These are phyloP conservation scores for Pseudobourletiella spinata DNA, from an alignment of 1,140 invertebrate species.

Conservation along the genomic window DNA sequence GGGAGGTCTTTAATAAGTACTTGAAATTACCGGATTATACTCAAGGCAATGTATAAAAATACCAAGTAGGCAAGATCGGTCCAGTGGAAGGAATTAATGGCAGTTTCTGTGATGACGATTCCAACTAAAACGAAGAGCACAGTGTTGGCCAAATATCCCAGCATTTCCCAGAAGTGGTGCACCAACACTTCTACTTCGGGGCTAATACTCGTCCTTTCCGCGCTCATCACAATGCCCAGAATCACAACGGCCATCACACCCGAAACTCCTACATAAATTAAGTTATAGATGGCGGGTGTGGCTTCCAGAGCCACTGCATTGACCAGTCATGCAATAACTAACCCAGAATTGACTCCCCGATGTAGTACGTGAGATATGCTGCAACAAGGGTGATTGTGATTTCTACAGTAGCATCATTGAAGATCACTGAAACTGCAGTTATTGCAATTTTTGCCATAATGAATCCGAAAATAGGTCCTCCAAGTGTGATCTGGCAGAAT, in stretches of 20 bases:
- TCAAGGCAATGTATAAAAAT: constrained; percentile 41
- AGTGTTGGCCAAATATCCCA: constrained; percentile 45
- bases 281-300: no score
- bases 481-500: constrained; percentile 22
- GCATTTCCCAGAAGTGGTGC: constrained; percentile 46
- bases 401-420: constrained; percentile 42
- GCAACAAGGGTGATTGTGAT: constrained; percentile 44
- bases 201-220: constrained; percentile 43
- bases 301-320: no score
- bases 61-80: constrained; percentile 41
- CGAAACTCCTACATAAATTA: constrained; percentile 38
- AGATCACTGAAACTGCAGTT: constrained; percentile 41
- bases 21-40: constrained; percentile 43
- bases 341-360: constrained; percentile 40
- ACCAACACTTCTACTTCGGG: constrained; percentile 44
- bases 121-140: constrained; percentile 46
- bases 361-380: constrained; percentile 44
- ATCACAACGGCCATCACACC: constrained; percentile 45
- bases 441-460: constrained; percentile 41
- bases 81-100: constrained; percentile 30
- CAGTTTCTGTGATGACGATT: constrained; percentile 41
- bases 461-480: constrained; percentile 42
- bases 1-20: no score
- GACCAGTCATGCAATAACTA: neutral
- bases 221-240: constrained; percentile 41